phyloP scores from a whole-genome alignment of 2,888 invertebrate species.

The Sphecodes monilicornis region DNA sequence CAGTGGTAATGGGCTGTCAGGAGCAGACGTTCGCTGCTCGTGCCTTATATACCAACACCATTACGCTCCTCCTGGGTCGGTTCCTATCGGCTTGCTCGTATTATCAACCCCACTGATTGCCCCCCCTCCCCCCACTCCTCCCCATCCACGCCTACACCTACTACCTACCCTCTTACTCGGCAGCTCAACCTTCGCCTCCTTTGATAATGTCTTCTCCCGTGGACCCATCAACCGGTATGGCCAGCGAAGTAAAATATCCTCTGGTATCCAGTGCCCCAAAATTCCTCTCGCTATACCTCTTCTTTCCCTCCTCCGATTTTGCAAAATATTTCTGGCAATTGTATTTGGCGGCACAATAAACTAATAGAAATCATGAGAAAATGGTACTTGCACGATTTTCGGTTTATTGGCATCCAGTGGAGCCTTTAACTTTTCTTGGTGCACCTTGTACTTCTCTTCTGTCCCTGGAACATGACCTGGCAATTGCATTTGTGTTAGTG shows the following conservation, averaged over 20 bases:
- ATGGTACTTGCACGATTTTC: background rate
- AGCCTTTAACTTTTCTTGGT: background rate
- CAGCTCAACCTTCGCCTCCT: conserved; percentile 3
- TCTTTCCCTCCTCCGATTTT: background rate
- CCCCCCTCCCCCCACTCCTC: background rate
- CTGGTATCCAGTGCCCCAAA: background rate
- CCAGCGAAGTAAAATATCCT: background rate
- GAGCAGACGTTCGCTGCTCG: conserved; percentile 79
- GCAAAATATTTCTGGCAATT: background rate
- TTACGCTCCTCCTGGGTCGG: conserved; percentile 68
- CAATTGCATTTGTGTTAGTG: too few relatives aligned
- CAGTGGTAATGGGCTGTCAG: conserved; percentile 84
- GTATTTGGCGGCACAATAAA: background rate
- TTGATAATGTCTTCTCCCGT: conserved; percentile 28
- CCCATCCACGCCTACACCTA: background rate
- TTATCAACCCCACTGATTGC: conserved; percentile 50
- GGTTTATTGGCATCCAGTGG: background rate
- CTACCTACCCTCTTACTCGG: conserved; percentile 2
- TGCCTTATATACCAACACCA: conserved; percentile 80
- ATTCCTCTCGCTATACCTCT: background rate
- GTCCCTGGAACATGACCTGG: too few relatives aligned
- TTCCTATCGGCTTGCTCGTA: conserved; percentile 68
- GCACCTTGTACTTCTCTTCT: too few relatives aligned
- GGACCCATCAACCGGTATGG: conserved; percentile 9
- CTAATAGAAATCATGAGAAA: background rate